phyloP scores from a whole-genome alignment of 2,888 invertebrate species.

The Bruchidius siliquastri region DNA sequence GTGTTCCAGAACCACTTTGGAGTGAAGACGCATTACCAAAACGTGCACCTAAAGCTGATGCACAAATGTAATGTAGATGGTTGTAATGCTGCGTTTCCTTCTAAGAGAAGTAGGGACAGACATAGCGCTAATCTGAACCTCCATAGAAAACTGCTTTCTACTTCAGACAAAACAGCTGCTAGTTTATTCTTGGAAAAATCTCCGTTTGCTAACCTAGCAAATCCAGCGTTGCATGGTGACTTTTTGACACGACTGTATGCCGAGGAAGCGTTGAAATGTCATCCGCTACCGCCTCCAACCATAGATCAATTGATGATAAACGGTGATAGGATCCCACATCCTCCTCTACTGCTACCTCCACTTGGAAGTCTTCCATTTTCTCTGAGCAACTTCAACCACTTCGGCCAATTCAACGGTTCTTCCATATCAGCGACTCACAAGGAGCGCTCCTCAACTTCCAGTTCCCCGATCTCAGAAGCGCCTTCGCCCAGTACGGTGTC shows the following conservation, averaged over 20 bases:
- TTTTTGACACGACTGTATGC: slow-evolving; percentile 74
- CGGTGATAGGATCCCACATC: slow-evolving; percentile 52
- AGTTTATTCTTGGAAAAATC: slow-evolving; percentile 49
- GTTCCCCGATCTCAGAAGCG: slow-evolving; percentile 51
- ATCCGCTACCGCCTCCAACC: slow-evolving; percentile 48
- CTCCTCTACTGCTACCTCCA: slow-evolving; percentile 57
- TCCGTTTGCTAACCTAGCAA: slow-evolving; percentile 55
- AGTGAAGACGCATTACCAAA: slow-evolving; percentile 92
- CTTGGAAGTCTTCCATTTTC: slow-evolving; percentile 56
- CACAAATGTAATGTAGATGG: slow-evolving; percentile 93
- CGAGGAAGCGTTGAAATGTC: slow-evolving; percentile 58
- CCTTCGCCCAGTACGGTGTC: slow-evolving; percentile 49
- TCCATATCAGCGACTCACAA: slow-evolving; percentile 35
- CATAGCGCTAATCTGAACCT: slow-evolving; percentile 89
- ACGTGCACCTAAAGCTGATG: slow-evolving; percentile 91
- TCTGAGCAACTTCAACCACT: slow-evolving; percentile 43
- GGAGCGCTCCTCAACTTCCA: slow-evolving; percentile 52
- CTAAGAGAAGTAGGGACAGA: slow-evolving; percentile 85
- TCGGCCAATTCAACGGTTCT: slow-evolving; percentile 47
- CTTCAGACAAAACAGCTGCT: slow-evolving; percentile 52
- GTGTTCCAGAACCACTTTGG: slow-evolving; percentile 90
- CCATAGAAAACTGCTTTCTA: slow-evolving; percentile 82
- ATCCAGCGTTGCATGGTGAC: slow-evolving; percentile 70
- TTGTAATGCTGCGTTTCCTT: slow-evolving; percentile 91
- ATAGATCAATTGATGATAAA: slow-evolving; percentile 49